Base-by-base conservation (phyloP, 2,888 invertebrate genomes). In the Chaitophorus viminalis region DNA sequence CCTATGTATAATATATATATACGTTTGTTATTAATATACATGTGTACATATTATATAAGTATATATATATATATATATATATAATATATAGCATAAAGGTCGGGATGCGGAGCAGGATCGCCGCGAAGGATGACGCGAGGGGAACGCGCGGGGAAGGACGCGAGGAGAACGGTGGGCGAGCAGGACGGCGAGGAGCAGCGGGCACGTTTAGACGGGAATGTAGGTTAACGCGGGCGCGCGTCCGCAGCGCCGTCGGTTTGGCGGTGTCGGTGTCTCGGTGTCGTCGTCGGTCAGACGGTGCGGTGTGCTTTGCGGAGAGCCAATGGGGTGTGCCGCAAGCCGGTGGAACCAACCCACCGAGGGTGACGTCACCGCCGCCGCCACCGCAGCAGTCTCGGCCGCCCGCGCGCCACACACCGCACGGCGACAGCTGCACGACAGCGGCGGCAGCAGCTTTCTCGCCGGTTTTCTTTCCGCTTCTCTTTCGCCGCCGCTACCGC, bases 241-340 rank as follows among this genome's bases (percentile, higher is more conserved):
- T 65, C 87, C 87, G 79, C 87, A 65, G 74, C 87, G 87, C 87
- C 79, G 17, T 74, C 79, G 87, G 87, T 87, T 87, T 87, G 87
- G 87, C 79, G 87, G 87, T 87, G 87, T 81, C 79, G 86, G 86
- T 86, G 86, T 86, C 36, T 39, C 86, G 86, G 86, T 86, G 87
- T 87, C 87, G 87, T 79, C 74, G 87, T 87, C 87, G 87, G 86
- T 88, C 76, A 86, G 88, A 88, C 89, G 89, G 89, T 89, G 89
- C 89, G 89, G 89, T 88, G 90, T 88, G 89, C 90, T 89, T 90
- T 90, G 90, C 89, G 90, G 90, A 89, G 90, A 89, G 90, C 90
- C 90, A 90, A 90, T 90, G 90, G 90, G 90, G 90, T 89, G 89
- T 89, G 89, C 90, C 89, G 89, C 89, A 90, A 89, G 89, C 89